Percentiles rank a stretch among this genome's conserved stretches.
phyloP scores from a whole-genome alignment of 2,797 vertebrate species.

The Parauchenoglanis punctatus region DNA sequence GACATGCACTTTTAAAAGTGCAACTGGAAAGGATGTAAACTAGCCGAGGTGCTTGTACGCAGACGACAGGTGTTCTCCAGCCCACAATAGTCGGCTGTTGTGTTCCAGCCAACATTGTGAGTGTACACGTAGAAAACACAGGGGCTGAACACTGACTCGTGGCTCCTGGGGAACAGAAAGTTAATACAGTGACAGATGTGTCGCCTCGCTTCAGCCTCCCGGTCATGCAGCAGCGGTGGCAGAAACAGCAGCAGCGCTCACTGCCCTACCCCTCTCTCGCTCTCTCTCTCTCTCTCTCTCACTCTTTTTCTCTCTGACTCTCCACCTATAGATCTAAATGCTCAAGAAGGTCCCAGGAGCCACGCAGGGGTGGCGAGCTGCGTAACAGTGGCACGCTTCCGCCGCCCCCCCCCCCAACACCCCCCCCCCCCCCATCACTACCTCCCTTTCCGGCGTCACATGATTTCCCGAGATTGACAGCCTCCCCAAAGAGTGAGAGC shows the following conservation, averaged over 20 bases:
- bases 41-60: constrained; percentile 5
- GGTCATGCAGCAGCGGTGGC: constrained; percentile 84
- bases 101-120: constrained; percentile 63
- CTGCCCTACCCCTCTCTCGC: constrained; percentile 76
- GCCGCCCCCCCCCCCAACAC: background rate
- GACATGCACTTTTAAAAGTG: too few species aligned
- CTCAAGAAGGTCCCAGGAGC: constrained; percentile 90
- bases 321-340: constrained; percentile 70
- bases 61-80: constrained; percentile 48
- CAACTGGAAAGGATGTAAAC: constrained; percentile 8
- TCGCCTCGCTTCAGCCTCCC: constrained; percentile 84
- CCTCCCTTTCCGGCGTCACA: constrained; percentile 83
- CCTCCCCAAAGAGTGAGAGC: constrained; percentile 92
- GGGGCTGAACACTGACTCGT: constrained; percentile 75
- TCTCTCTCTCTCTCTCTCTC: constrained; percentile 69
- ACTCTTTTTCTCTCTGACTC: constrained; percentile 68
- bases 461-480: constrained; percentile 94
- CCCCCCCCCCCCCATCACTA: constrained; percentile 52
- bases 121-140: constrained; percentile 44
- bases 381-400: constrained; percentile 73
- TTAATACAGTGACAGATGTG: constrained; percentile 96
- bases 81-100: constrained; percentile 49
- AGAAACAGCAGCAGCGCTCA: constrained; percentile 60
- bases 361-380: constrained; percentile 76
- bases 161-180: constrained; percentile 91